Conservation (phyloP, 2,113 vertebrate species). For the Mirounga angustirostris region DNA sequence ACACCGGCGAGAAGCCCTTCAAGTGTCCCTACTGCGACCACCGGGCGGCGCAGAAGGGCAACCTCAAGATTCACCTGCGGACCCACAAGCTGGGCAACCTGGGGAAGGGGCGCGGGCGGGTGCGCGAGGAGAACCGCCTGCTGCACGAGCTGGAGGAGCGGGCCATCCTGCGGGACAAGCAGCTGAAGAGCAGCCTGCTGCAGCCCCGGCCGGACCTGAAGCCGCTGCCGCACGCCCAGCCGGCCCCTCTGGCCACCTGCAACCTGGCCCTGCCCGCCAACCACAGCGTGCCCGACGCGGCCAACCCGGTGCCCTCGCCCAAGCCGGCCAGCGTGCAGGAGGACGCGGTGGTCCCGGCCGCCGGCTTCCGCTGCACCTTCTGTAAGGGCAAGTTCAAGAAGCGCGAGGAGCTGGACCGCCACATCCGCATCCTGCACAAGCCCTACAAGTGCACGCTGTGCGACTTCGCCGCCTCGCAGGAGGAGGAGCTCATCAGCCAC, state of each 20-base stretch:
- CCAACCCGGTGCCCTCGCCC: constrained; percentile 93
- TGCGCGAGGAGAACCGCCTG: constrained; percentile 97
- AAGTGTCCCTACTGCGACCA: constrained; percentile 99
- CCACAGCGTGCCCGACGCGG: constrained; percentile 90
- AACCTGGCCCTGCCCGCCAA: constrained; percentile 91
- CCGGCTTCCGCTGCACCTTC: constrained; percentile 98
- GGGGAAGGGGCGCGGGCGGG: constrained; percentile 97
- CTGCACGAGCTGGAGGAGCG: constrained; percentile 98
- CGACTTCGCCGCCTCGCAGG: constrained; percentile 97
- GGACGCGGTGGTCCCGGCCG: constrained; percentile 90
- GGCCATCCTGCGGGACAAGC: constrained; percentile 97
- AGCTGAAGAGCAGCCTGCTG: constrained; percentile 95
- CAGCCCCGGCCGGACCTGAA: constrained; percentile 93
- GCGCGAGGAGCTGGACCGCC: constrained; percentile 97
- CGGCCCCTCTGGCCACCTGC: constrained; percentile 91
- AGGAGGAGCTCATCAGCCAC: constrained; percentile 98
- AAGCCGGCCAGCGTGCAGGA: constrained; percentile 93
- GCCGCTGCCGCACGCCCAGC: constrained; percentile 88
- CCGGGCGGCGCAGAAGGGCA: constrained; percentile 98
- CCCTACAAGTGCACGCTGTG: constrained; percentile 99
- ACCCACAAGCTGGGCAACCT: constrained; percentile 99
- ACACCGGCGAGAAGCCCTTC: constrained; percentile 99
- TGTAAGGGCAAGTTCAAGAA: constrained; percentile 99
- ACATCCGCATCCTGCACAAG: constrained; percentile 99
- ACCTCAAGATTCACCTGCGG: constrained; percentile 98